These are phyloP conservation scores for Telmatherina bonti DNA, from an alignment of 2,797 vertebrate genomes.

Conservation along the genomic window DNA sequence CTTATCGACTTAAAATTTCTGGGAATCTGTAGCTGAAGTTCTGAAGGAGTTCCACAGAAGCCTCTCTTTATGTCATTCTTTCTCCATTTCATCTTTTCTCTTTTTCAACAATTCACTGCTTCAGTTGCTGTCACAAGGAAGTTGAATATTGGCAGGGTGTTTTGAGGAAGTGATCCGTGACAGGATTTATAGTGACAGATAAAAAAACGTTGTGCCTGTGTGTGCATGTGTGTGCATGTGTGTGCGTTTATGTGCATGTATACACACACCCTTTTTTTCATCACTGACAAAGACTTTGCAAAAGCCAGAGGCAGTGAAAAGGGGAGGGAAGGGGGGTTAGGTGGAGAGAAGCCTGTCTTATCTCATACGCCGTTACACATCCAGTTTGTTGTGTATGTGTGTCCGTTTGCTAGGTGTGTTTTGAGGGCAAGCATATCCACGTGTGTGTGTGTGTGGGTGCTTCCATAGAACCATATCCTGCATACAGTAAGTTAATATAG, in stretches of 20 bases:
- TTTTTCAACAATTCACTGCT: slow-evolving; percentile 43
- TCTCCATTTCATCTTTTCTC: slow-evolving; percentile 33
- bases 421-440: slow-evolving; percentile 28
- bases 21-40: not conserved
- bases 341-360: slow-evolving; percentile 34
- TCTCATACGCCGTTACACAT: slow-evolving; percentile 46
- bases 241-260: not conserved
- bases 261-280: not conserved
- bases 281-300: slow-evolving; percentile 60
- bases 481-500: slow-evolving; percentile 69
- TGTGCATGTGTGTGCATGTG: not conserved
- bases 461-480: slow-evolving; percentile 52
- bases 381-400: slow-evolving; percentile 42
- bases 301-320: slow-evolving; percentile 49
- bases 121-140: slow-evolving; percentile 52
- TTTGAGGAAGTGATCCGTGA: slow-evolving; percentile 72
- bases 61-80: slow-evolving; percentile 14
- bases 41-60: not conserved
- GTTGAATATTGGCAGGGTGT: slow-evolving; percentile 65
- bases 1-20: not conserved
- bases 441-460: slow-evolving; percentile 26
- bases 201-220: slow-evolving; percentile 43
- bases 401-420: slow-evolving; percentile 26
- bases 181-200: slow-evolving; percentile 67
- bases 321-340: slow-evolving; percentile 11